Percentiles rank a stretch among this genome's conserved stretches.
These are phyloP conservation scores for Apistogramma diplotaenia DNA, from an alignment of 2,113 vertebrate genomes.

Conservation along the genomic window DNA sequence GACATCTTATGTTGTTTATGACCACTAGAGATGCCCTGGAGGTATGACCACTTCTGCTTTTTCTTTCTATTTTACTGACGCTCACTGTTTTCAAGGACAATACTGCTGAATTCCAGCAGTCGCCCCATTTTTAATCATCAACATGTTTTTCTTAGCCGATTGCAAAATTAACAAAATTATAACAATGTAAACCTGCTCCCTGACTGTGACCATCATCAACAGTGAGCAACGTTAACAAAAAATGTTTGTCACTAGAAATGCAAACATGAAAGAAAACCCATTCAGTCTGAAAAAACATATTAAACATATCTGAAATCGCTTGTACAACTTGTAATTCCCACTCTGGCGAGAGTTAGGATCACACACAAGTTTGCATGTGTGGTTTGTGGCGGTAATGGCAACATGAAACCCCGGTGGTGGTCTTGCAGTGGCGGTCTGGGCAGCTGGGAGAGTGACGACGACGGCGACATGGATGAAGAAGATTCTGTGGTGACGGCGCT, in stretches of 20 bases:
- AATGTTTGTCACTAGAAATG: not conserved
- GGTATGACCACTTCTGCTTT: not conserved
- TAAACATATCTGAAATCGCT: not conserved
- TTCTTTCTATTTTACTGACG: not conserved
- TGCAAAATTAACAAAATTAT: not conserved
- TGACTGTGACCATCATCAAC: not conserved
- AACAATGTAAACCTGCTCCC: not conserved
- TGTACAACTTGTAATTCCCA: not conserved
- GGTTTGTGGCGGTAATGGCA: not conserved
- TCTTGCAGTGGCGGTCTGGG: constrained; percentile 71
- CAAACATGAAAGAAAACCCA: not conserved
- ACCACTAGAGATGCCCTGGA: not conserved
- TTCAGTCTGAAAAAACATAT: not conserved
- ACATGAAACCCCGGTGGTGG: not conserved
- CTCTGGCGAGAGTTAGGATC: too few species aligned
- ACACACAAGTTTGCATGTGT: not conserved
- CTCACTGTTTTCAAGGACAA: not conserved
- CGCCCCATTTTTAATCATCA: not conserved
- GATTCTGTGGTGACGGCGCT: constrained; percentile 86
- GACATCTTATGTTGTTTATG: not conserved
- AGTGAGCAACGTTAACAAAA: not conserved
- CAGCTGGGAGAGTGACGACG: constrained; percentile 92
- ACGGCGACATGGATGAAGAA: constrained; percentile 90
- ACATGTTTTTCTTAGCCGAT: not conserved
- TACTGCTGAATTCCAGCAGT: not conserved